A percentile compares a stretch with the other conserved stretches of the same genome.
phyloP scores from a whole-genome alignment of 2,888 invertebrate genomes.

The Thysanoteuthis rhombus region DNA sequence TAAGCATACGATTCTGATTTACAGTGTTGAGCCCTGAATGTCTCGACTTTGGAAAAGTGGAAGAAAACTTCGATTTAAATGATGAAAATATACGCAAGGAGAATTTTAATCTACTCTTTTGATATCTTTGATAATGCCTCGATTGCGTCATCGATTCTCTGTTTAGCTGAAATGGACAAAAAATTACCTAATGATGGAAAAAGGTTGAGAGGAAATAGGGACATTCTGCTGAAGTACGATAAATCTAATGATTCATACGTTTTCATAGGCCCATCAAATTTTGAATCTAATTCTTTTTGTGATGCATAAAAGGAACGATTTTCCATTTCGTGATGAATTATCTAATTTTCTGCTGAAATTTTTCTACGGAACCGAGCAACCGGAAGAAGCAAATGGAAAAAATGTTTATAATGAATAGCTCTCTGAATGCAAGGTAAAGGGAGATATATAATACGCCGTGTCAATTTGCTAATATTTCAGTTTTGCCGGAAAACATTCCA shows the following conservation, averaged over 20 bases:
- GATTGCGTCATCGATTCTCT: not conserved
- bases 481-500: not conserved
- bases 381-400: not conserved
- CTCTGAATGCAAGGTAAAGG: not conserved
- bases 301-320: not conserved
- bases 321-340: not conserved
- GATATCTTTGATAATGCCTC: not conserved
- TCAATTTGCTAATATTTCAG: not conserved
- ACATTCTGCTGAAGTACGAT: not conserved
- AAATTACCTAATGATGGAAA: not conserved
- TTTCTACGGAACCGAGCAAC: not conserved
- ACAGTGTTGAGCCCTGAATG: not conserved
- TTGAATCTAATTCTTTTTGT: not conserved
- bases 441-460: not conserved
- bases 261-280: not conserved
- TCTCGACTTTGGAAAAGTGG: not conserved
- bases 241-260: not conserved
- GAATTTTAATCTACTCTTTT: not conserved
- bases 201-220: not conserved
- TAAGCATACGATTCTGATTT: not conserved
- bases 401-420: not conserved
- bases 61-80: too few relatives aligned
- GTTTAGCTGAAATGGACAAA: not conserved
- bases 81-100: not conserved
- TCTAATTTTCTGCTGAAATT: not conserved